phyloP scores from a whole-genome alignment of 2,113 vertebrate genomes.

The Periophthalmus modestus region DNA sequence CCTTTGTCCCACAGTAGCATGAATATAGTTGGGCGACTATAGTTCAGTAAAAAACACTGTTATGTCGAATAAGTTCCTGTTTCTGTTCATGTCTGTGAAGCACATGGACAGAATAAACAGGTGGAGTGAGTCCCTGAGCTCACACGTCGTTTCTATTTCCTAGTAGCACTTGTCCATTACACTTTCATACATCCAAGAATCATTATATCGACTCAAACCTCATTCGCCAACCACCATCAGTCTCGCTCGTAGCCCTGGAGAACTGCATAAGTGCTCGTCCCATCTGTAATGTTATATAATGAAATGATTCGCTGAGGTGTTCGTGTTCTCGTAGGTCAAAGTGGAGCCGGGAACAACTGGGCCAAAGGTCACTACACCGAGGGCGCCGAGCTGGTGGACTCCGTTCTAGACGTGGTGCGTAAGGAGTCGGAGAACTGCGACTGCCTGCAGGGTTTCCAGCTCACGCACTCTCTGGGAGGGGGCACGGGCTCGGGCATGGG shows the following conservation, averaged over 20 bases:
- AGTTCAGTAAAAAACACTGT: too few relatives aligned
- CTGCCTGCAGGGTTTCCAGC: slow-evolving; percentile 91
- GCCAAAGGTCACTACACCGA: slow-evolving; percentile 82
- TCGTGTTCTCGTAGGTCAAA: slow-evolving; percentile 70
- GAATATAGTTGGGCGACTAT: too few relatives aligned
- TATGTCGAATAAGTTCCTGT: too few relatives aligned
- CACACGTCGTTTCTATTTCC: too few relatives aligned
- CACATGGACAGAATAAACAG: too few relatives aligned
- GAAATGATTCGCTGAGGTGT: not conserved
- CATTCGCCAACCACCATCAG: not conserved
- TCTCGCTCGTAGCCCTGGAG: not conserved
- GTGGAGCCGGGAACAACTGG: slow-evolving; percentile 81
- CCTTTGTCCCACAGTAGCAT: too few relatives aligned
- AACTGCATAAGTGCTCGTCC: not conserved
- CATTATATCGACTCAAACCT: not conserved
- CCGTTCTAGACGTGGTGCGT: slow-evolving; percentile 77
- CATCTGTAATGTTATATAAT: not conserved
- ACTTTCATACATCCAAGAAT: too few relatives aligned
- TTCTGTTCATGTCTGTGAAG: too few relatives aligned
- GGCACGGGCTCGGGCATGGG: slow-evolving; percentile 92
- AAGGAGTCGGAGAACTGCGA: slow-evolving; percentile 88
- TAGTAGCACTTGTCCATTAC: too few relatives aligned
- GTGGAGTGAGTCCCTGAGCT: not conserved
- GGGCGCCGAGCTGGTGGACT: slow-evolving; percentile 79
- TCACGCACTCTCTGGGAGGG: slow-evolving; percentile 89